These are phyloP conservation scores for Melanerpes aurifrons DNA, from an alignment of 2,113 vertebrate genomes.

Conservation along the genomic window DNA sequence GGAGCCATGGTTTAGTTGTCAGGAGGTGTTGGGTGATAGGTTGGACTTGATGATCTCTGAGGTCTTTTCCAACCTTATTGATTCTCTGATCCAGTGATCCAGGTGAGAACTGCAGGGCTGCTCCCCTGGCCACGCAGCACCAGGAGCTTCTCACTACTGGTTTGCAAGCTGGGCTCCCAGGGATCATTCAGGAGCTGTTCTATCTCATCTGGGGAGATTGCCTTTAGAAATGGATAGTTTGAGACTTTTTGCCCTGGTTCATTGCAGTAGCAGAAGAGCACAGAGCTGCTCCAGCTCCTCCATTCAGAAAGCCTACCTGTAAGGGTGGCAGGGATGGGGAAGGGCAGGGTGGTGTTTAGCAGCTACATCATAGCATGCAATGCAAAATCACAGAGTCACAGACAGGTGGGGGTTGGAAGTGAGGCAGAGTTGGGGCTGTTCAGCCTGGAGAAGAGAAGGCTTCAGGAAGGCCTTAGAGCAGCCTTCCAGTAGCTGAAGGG, in stretches of 20 bases:
- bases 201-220: background rate
- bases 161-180: background rate
- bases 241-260: background rate
- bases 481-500: no score
- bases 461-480: no score
- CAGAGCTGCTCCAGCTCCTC: background rate
- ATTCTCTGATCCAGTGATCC: background rate
- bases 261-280: background rate
- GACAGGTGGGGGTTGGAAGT: no score
- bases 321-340: no score
- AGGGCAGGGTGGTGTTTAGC: background rate
- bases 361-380: background rate
- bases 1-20: no score
- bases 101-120: rapidly evolving
- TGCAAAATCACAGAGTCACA: no score
- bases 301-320: rapidly evolving
- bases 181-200: background rate
- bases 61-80: no score
- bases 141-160: background rate
- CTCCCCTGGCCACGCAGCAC: background rate
- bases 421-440: no score
- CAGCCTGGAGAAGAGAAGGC: no score
- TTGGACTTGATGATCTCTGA: no score
- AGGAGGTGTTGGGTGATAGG: no score
- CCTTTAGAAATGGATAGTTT: background rate